Evolutionary conservation across 2,113 vertebrate species (phyloP), one percentile per base, ranked within the genome.

Genomic region (Caranx ignobilis): DNA sequence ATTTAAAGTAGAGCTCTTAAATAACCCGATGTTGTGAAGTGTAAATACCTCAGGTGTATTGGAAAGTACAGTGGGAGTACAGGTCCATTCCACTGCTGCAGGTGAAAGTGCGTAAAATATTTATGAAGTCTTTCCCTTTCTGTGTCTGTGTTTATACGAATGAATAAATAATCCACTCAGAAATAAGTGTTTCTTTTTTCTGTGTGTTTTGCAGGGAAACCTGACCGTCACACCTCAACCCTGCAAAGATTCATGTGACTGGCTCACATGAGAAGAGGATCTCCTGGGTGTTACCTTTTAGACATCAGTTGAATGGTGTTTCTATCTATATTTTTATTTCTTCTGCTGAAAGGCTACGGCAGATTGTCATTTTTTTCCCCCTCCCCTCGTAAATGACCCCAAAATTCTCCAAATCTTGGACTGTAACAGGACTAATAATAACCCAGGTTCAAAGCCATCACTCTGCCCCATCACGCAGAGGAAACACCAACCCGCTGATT

Each of bases 271-370:
- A 94, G 96, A 95, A 94, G 89, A 92, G 88, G 95, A 93, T 93
- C 94, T 77, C 85, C 89, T 68, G 78, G 87, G 85, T 80, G 86
- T 89, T 89, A 80, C 96, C 95, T 94, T 94, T 94, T 95, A 96
- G 95, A 96, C 97, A 97, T 97, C 97, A 97, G 97, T 97, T 98
- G 94, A 97, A 98, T 98, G 97, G 97, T 97, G 95, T 96, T 95
- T 95, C 94, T 96, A 95, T 95, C 83, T 87, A 76, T 88, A 92
- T 95, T 91, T 96, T 96, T 94, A 63, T 88, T 95, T 95, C 57
- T 76, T 90, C 96, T 95, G 95, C 95, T 93, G 5, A 69, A 90
- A 95, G 92, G 87, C 52, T 68, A 94, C 26, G 96, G 96, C 96
- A 96, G 96, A 94, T 94, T 78, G 75, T 80, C 48, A 35, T 54